A percentile compares a stretch with the other conserved stretches of the same genome.
Evolutionary conservation across 2,888 invertebrate species (phyloP).

Genomic region (Stenurella melanura): DNA sequence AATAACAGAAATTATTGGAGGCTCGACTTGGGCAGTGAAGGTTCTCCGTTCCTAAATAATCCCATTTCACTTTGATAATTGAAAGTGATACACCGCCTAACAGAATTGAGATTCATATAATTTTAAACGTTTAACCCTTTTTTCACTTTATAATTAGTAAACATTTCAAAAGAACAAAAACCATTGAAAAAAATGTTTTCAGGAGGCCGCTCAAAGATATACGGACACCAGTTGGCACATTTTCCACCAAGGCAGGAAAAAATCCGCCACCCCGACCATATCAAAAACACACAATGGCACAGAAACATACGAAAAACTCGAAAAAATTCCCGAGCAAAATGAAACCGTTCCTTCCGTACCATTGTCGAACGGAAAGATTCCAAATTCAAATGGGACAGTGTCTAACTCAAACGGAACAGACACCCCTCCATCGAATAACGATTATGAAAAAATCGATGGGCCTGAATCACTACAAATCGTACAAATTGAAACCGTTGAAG

Average conservation of each 20-base stretch:
- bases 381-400: slow-evolving; percentile 37
- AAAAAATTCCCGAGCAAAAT: slow-evolving; percentile 39
- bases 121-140: too few relatives aligned
- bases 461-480: slow-evolving; percentile 58
- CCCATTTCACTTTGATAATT: too few relatives aligned
- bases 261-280: slow-evolving; percentile 42
- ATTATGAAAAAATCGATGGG: slow-evolving; percentile 51
- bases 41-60: too few relatives aligned
- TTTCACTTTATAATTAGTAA: too few relatives aligned
- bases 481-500: slow-evolving; percentile 69
- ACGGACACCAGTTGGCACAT: slow-evolving; percentile 86
- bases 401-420: slow-evolving; percentile 36
- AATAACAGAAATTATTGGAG: too few relatives aligned
- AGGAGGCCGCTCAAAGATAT: slow-evolving; percentile 82
- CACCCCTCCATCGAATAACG: slow-evolving; percentile 43
- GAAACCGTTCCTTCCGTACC: slow-evolving; percentile 38
- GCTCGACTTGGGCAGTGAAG: too few relatives aligned
- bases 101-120: too few relatives aligned
- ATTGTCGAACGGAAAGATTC: slow-evolving; percentile 32
- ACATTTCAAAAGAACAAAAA: slow-evolving; percentile 19
- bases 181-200: slow-evolving; percentile 58
- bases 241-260: slow-evolving; percentile 77
- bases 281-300: slow-evolving; percentile 39
- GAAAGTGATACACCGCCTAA: too few relatives aligned
- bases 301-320: slow-evolving; percentile 36